Conservation (phyloP, 2,888 invertebrate genomes). For the Heliconius charithonia region DNA sequence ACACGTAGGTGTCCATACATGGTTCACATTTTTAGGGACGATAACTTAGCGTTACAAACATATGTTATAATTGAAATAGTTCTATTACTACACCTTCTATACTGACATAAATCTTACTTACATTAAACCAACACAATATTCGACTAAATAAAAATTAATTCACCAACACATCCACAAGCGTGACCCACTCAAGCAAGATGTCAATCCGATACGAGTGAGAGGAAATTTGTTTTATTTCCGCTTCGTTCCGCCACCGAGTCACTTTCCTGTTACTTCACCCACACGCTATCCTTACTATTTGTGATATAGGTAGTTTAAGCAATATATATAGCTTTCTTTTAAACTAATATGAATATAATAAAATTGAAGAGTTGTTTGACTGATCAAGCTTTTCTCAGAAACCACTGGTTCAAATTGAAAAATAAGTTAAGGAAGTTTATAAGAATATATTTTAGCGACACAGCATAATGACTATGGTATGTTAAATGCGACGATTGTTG, state of each 20-base stretch:
- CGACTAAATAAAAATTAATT: not conserved
- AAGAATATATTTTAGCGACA: too few relatives aligned
- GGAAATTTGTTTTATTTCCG: constrained; percentile 55
- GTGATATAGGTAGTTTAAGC: not conserved
- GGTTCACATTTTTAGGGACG: too few relatives aligned
- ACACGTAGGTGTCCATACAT: too few relatives aligned
- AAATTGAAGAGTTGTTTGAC: not conserved
- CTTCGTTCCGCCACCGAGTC: constrained; percentile 42
- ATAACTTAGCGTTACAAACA: too few relatives aligned
- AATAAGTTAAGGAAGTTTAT: too few relatives aligned
- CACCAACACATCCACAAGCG: constrained; percentile 1
- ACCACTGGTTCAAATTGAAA: not conserved
- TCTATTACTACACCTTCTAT: too few relatives aligned
- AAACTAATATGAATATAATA: not conserved
- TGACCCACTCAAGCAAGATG: constrained; percentile 29
- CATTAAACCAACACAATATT: not conserved
- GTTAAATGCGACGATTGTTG: too few relatives aligned
- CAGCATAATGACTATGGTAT: too few relatives aligned
- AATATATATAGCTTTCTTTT: not conserved
- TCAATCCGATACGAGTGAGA: constrained; percentile 43
- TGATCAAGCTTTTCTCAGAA: not conserved
- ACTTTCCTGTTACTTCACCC: constrained; percentile 29
- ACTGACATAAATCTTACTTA: too few relatives aligned
- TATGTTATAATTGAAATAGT: too few relatives aligned
- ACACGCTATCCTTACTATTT: not conserved